Percentiles rank a stretch among this genome's conserved stretches.
These are phyloP conservation scores for Tetragnatha versicolor DNA, from an alignment of 1,140 invertebrate genomes.

Conservation along the genomic window DNA sequence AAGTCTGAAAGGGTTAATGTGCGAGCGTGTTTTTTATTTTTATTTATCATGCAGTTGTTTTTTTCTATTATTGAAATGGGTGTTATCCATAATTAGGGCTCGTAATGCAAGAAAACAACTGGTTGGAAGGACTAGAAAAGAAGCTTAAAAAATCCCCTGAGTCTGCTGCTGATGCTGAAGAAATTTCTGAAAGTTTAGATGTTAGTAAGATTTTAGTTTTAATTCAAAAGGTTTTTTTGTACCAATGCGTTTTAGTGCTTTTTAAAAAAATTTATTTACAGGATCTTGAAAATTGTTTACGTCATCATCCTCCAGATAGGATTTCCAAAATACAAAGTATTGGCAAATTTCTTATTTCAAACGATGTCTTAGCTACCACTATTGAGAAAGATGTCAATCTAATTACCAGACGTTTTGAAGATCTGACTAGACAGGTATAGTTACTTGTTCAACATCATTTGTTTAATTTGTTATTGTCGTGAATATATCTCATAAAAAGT, in stretches of 20 bases:
- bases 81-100: constrained; percentile 39
- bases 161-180: constrained; percentile 87
- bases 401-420: constrained; percentile 73
- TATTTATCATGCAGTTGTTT: constrained; percentile 2
- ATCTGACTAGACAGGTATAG: constrained; percentile 70
- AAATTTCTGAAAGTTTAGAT: constrained; percentile 87
- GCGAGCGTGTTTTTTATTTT: too few species aligned
- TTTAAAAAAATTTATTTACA: constrained; percentile 59
- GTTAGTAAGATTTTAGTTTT: constrained; percentile 68
- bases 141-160: constrained; percentile 76
- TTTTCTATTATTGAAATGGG: background rate
- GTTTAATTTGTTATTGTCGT: too few species aligned
- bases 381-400: constrained; percentile 76
- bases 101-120: constrained; percentile 72
- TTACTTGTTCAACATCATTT: too few species aligned
- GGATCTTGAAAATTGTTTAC: constrained; percentile 85
- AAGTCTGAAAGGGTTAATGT: too few species aligned
- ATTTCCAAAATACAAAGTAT: constrained; percentile 79
- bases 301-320: constrained; percentile 77
- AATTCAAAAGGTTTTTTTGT: background rate
- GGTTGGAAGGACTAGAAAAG: constrained; percentile 82
- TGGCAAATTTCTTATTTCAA: constrained; percentile 75
- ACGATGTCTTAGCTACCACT: constrained; percentile 77
- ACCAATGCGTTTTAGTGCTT: background rate
- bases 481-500: too few species aligned